A percentile compares a stretch with the other conserved stretches of the same genome.
These are phyloP conservation scores for Drosophila novamexicana DNA, from an alignment of 1,140 invertebrate species.

Conservation along the genomic window DNA sequence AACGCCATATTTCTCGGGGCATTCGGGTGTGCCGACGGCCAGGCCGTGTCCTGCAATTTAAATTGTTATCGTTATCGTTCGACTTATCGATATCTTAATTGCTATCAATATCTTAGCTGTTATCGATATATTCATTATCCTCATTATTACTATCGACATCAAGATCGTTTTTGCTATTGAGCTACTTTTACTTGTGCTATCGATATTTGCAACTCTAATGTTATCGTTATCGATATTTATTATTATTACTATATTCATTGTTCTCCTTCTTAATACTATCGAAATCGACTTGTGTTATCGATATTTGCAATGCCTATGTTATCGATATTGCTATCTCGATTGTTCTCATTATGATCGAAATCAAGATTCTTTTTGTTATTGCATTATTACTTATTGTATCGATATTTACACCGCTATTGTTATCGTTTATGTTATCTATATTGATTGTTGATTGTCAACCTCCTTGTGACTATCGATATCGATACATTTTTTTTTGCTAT, in stretches of 20 bases:
- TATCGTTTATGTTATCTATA: not conserved
- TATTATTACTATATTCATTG: not conserved
- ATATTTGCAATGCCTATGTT: not conserved
- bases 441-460: too few species aligned
- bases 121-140: not conserved
- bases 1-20: conserved; percentile 89
- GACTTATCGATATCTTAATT: conserved; percentile 12
- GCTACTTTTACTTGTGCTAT: not conserved
- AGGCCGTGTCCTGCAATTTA: conserved; percentile 63
- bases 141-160: too few species aligned
- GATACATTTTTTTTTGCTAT: too few species aligned
- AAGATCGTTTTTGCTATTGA: not conserved
- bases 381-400: not conserved
- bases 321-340: not conserved
- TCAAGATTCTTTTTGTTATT: too few species aligned
- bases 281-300: not conserved
- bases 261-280: too few species aligned
- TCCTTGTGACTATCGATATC: too few species aligned
- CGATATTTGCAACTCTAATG: not conserved
- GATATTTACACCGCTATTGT: conserved; percentile 8
- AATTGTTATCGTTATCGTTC: conserved; percentile 11
- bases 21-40: conserved; percentile 84
- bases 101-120: not conserved
- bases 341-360: too few species aligned
- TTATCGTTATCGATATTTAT: not conserved